phyloP scores from a whole-genome alignment of 2,888 invertebrate species.

The Palloptera scutellata region DNA sequence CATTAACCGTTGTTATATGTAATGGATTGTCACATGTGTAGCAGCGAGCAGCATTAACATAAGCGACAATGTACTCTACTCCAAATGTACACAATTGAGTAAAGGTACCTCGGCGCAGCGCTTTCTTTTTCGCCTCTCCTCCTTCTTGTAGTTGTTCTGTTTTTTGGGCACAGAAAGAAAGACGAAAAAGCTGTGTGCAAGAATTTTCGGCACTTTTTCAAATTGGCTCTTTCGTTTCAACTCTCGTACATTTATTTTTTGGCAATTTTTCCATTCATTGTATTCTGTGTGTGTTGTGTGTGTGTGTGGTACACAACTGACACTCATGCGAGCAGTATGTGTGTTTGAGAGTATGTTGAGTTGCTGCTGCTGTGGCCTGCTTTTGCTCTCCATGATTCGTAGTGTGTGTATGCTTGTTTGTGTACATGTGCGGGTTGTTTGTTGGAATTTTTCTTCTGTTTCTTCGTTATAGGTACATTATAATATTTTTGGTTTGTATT shows the following conservation, averaged over 20 bases:
- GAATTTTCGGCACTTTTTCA: slow-evolving; percentile 12
- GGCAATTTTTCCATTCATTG: slow-evolving; percentile 4
- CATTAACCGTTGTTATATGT: too few relatives aligned
- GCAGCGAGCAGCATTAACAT: too few relatives aligned
- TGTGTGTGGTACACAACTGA: slow-evolving; percentile 13
- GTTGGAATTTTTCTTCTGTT: slow-evolving; percentile 31
- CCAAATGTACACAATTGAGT: too few relatives aligned
- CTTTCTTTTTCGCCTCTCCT: too few relatives aligned
- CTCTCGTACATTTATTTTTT: background rate
- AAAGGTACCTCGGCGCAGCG: too few relatives aligned
- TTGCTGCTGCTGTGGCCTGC: slow-evolving; percentile 11
- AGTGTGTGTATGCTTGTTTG: slow-evolving; percentile 22
- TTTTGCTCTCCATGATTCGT: slow-evolving; percentile 4
- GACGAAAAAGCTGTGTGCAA: background rate
- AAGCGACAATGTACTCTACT: too few relatives aligned
- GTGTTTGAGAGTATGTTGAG: slow-evolving; percentile 22
- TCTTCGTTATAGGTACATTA: background rate
- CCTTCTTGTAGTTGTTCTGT: background rate
- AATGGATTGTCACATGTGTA: too few relatives aligned
- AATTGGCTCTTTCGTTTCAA: background rate
- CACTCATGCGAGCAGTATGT: slow-evolving; percentile 7
- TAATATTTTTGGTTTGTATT: slow-evolving; percentile 20
- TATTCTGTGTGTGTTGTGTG: slow-evolving; percentile 9
- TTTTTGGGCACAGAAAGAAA: slow-evolving; percentile 4
- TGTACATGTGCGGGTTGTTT: slow-evolving; percentile 19